Evolutionary conservation across 53 echinoderm and acorn worm species (phyloP), one percentile per base, ranked within the genome.

Genomic region (Luidia sarsii): DNA sequence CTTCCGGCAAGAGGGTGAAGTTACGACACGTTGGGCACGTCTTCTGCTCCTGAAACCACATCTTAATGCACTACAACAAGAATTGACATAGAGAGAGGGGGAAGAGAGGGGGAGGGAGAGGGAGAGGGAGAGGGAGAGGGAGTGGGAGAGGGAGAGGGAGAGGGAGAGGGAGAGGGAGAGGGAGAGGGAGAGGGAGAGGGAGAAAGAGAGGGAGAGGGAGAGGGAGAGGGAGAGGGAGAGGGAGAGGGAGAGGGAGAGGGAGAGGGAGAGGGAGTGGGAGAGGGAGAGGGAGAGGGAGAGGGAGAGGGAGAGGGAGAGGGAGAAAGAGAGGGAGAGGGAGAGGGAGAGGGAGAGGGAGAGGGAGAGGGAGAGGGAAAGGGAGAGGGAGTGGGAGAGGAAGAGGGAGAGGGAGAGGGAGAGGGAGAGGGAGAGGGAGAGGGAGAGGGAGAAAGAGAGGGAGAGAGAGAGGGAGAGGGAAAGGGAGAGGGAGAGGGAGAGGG

Each of bases 1-100:
- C 96, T 0, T 96, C 79, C 18, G 90, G 83, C 19, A 96, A 91
- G 30, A 90, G 67, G 33, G 90, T 90, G 75, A 77, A 90, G 71
- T 85, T 90, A 7, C 96, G 90, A 24, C 96, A 96, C 9, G 90
- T 96, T 8, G 96, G 96, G 59, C 96, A 96, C 10, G 96, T 96
- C 28, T 80, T 86, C 61, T 96, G 93, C 39, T 93, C 88, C 36
- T 82, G 85, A 27, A 96, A 51, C 96, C 96, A 96, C 57, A 88
- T 63, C 11, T 82, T 79, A 43, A 96, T 91, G 54, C 96, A 96
- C 96, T 96, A 85, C 0, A 73, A 41, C 28, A 64, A 11, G 57
- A 75, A 61, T 22, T 41, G 50, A 56, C 57, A 22, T 56, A 56
- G 57, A n/a, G n/a, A n/a, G n/a, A n/a, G n/a, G n/a, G n/a, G n/a